A percentile compares a stretch with the other conserved stretches of the same genome.
Conservation (phyloP, 2,113 vertebrate genomes). For the Lagopus leucura region DNA sequence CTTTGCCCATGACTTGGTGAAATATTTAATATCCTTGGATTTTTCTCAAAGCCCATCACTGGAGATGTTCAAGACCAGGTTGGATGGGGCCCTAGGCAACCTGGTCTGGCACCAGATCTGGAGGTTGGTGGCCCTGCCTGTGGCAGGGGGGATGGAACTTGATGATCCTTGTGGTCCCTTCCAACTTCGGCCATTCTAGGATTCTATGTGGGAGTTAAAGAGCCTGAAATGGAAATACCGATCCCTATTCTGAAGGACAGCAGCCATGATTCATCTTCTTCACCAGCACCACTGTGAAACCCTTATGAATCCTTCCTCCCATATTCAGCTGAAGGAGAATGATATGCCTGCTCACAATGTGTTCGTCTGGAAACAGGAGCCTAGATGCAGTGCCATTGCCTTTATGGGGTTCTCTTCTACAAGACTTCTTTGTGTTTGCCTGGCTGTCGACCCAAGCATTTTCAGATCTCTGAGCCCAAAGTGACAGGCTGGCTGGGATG, state of each 20-base stretch:
- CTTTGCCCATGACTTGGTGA: neutral
- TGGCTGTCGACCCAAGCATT: neutral
- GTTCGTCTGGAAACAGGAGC: neutral
- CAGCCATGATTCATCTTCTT: accelerated
- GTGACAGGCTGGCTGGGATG: neutral
- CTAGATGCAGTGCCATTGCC: neutral
- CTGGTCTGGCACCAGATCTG: no score
- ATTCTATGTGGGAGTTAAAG: no score
- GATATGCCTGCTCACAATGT: neutral
- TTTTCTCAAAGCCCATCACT: neutral
- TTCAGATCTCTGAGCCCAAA: neutral
- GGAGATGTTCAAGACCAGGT: no score
- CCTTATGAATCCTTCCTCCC: neutral
- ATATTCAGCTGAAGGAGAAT: neutral
- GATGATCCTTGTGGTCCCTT: no score
- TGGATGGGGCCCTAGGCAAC: no score
- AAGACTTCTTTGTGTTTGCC: neutral
- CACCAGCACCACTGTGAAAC: neutral
- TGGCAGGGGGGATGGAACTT: no score
- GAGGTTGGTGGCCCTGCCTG: no score
- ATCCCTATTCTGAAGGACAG: neutral
- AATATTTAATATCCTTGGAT: neutral
- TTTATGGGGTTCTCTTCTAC: neutral
- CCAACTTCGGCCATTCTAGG: no score
- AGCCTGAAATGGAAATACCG: no score